Evolutionary conservation across 2,113 vertebrate genomes (phyloP).

Genomic region (Neogobius melanostomus): DNA sequence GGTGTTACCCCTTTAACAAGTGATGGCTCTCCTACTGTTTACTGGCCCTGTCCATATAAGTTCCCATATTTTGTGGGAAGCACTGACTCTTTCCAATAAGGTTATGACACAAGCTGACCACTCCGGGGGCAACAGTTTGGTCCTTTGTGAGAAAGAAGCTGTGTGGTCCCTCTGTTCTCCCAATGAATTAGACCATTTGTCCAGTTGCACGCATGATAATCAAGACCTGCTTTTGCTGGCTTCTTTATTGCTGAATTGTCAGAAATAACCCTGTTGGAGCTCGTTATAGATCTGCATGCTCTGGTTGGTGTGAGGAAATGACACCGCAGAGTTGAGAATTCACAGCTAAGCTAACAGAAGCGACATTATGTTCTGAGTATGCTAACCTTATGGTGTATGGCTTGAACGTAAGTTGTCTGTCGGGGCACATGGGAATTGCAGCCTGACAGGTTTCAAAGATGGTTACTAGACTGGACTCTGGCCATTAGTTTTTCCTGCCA

Average conservation of each 20-base stretch:
- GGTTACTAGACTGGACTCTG: conserved; percentile 5
- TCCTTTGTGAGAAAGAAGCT: conserved; percentile 56
- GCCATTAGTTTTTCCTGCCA: conserved; percentile 3
- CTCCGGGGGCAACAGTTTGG: conserved; percentile 50
- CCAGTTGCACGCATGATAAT: conserved; percentile 48
- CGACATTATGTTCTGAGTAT: conserved; percentile 31
- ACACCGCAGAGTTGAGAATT: conserved; percentile 22
- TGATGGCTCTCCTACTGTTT: conserved; percentile 33
- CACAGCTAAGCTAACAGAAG: conserved; percentile 31
- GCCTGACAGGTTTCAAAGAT: conserved; percentile 9
- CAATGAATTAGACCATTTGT: conserved; percentile 59
- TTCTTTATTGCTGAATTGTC: conserved; percentile 29
- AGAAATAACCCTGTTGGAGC: conserved; percentile 49
- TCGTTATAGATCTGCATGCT: conserved; percentile 25
- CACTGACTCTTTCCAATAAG: conserved; percentile 54
- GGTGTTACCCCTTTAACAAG: conserved; percentile 52
- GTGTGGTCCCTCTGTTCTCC: conserved; percentile 65
- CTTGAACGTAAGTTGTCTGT: background rate
- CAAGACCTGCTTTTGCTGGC: conserved; percentile 53
- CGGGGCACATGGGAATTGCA: background rate
- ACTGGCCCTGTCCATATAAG: conserved; percentile 36
- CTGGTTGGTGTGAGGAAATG: conserved; percentile 12
- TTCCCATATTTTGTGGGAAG: conserved; percentile 42
- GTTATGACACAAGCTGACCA: conserved; percentile 67
- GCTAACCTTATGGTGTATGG: conserved; percentile 12